A percentile compares a stretch with the other conserved stretches of the same genome.
These are phyloP conservation scores for Ichneumon xanthorius DNA, from an alignment of 2,888 invertebrate genomes.

Conservation along the genomic window DNA sequence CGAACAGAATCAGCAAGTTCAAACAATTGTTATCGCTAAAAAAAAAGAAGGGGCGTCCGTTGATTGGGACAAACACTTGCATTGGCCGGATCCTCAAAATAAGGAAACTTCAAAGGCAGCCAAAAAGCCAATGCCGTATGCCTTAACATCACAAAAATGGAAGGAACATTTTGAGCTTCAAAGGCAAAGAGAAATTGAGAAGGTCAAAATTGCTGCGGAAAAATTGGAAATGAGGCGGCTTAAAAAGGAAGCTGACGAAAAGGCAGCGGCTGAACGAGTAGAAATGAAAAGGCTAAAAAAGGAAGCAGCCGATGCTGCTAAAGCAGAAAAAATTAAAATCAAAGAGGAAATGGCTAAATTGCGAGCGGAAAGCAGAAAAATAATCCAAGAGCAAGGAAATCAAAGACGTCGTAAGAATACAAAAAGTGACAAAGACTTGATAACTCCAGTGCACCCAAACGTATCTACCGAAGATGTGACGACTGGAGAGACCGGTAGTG, in stretches of 20 bases:
- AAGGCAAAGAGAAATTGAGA: slow-evolving; percentile 6
- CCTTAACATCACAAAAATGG: slow-evolving; percentile 3
- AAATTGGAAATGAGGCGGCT: background rate
- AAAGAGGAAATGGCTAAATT: background rate
- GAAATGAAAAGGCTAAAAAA: background rate
- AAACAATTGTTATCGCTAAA: background rate
- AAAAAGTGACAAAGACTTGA: too few species aligned
- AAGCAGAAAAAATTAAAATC: background rate
- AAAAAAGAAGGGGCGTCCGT: background rate
- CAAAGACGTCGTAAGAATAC: too few species aligned
- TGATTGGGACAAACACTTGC: slow-evolving; percentile 3
- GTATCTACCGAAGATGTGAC: too few species aligned
- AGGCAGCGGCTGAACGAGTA: slow-evolving; percentile 8
- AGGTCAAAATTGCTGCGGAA: slow-evolving; percentile 1
- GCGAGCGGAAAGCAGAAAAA: too few species aligned
- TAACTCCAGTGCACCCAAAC: too few species aligned
- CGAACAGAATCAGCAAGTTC: background rate
- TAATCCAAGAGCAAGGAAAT: too few species aligned
- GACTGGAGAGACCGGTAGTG: too few species aligned
- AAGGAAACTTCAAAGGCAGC: background rate
- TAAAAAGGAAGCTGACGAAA: slow-evolving; percentile 1
- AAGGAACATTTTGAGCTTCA: slow-evolving; percentile 14
- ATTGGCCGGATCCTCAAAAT: background rate
- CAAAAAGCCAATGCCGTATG: slow-evolving; percentile 12
- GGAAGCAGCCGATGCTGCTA: slow-evolving; percentile 9